Base-by-base conservation (phyloP, 2,888 invertebrate species). In the Ormyrus rosae region DNA sequence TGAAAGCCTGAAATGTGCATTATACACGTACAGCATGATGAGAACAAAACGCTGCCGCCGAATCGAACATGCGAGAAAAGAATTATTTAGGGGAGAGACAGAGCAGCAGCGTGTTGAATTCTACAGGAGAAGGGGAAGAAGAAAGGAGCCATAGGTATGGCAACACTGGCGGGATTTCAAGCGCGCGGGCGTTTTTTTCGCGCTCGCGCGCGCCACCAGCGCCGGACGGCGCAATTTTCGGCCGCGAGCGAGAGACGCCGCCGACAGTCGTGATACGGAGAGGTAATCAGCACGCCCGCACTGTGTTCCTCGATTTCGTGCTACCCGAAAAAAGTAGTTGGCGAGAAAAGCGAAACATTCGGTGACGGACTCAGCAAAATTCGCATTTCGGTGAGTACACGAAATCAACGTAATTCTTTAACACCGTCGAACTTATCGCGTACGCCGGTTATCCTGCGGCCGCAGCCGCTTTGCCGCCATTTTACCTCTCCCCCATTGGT, bases 71-170 rank as follows among this genome's bases (percentile, higher is more conserved):
- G 34, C 34, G 34, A 34, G 34, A 34, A 6, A 13, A 7, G n/a
- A 65, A 13, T n/a, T 5, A 7, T 46, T n/a, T 34, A 34, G 11
- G 19, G 58, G 48, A 6, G 8, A 48, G 6, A n/a, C 46, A 1
- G 45, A 19, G 70, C 77, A 96, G 91, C 95, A 34, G 34, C 34
- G 34, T 34, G 34, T 34, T 34, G 34, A 34, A 34, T 34, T 34
- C 34, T 34, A 34, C 3, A 34, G 48, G 50, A 2, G 50, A 45
- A 45, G 13, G 11, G n/a, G 19, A 10, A 8, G 53, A 48, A 6
- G 8, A 10, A 13, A 46, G 46, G 19, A 9, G 45, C 9, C 9
- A 19, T 11, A 11, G 46, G 68, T 61, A 19, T 68, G 78, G 78
- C 78, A 78, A 78, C 78, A 73, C 78, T 68, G 78, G 55, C n/a